Evolutionary conservation across 2,797 vertebrate species (phyloP).

Genomic region (Cyprinodon diabolis): DNA sequence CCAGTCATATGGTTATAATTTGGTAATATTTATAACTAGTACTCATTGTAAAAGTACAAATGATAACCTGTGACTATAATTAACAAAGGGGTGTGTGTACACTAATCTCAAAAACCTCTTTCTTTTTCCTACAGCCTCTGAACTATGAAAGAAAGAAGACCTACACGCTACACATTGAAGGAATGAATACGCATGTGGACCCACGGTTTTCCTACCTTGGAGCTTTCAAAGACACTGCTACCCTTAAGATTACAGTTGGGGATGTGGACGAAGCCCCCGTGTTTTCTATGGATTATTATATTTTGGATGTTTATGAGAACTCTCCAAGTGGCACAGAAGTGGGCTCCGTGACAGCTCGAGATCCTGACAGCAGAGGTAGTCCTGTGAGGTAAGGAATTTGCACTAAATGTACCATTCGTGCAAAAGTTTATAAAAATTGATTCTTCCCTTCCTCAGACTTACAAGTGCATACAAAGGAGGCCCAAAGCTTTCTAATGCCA

Average conservation of each 20-base stretch:
- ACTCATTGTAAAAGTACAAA: not conserved
- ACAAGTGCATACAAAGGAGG: not conserved
- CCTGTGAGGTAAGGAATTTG: slow-evolving; percentile 87
- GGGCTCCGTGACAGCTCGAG: slow-evolving; percentile 89
- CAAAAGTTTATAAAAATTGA: not conserved
- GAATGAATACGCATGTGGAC: slow-evolving; percentile 92
- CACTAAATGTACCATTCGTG: not conserved
- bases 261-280: slow-evolving; percentile 94
- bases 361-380: slow-evolving; percentile 92
- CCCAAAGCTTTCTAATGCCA: not conserved
- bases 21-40: not conserved
- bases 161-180: slow-evolving; percentile 95
- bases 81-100: not conserved
- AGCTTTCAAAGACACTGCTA: slow-evolving; percentile 93
- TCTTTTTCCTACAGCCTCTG: slow-evolving; percentile 82
- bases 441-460: not conserved
- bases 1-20: not conserved
- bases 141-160: slow-evolving; percentile 98
- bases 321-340: slow-evolving; percentile 86
- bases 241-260: slow-evolving; percentile 92
- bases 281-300: slow-evolving; percentile 92
- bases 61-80: not conserved
- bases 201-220: slow-evolving; percentile 92
- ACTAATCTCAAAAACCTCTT: slow-evolving; percentile 7
- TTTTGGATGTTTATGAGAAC: slow-evolving; percentile 96